phyloP scores from a whole-genome alignment of 1,140 invertebrate species.

The Ceratitis capitata region DNA sequence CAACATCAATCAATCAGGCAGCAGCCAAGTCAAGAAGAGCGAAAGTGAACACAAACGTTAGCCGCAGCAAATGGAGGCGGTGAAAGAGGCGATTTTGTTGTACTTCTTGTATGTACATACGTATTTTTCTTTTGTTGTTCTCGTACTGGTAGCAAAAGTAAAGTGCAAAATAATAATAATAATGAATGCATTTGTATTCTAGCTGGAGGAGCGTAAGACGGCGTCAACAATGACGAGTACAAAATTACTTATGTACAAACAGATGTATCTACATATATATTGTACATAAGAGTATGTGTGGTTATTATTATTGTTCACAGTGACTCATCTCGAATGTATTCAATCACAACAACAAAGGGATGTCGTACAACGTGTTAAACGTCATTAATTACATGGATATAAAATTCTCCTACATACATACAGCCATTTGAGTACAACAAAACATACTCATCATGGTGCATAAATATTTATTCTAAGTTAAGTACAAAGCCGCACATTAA shows the following conservation, averaged over 20 bases:
- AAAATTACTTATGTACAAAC: constrained; percentile 3
- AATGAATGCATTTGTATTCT: constrained; percentile 35
- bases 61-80: background rate
- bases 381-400: constrained; percentile 23
- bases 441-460: background rate
- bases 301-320: constrained; percentile 15
- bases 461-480: no score
- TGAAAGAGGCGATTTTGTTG: background rate
- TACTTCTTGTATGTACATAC: background rate
- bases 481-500: background rate
- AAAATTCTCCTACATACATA: background rate
- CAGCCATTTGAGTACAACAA: background rate
- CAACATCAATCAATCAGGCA: constrained; percentile 19
- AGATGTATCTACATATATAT: background rate
- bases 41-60: background rate
- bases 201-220: background rate
- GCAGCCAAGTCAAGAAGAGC: background rate
- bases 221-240: background rate
- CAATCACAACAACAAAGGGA: constrained; percentile 1
- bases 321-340: constrained; percentile 14
- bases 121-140: no score
- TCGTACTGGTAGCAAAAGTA: background rate
- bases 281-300: no score
- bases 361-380: constrained; percentile 25
- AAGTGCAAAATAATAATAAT: constrained; percentile 33